phyloP scores from a whole-genome alignment of 2,113 vertebrate species.

The Eudyptes chrysolophus region DNA sequence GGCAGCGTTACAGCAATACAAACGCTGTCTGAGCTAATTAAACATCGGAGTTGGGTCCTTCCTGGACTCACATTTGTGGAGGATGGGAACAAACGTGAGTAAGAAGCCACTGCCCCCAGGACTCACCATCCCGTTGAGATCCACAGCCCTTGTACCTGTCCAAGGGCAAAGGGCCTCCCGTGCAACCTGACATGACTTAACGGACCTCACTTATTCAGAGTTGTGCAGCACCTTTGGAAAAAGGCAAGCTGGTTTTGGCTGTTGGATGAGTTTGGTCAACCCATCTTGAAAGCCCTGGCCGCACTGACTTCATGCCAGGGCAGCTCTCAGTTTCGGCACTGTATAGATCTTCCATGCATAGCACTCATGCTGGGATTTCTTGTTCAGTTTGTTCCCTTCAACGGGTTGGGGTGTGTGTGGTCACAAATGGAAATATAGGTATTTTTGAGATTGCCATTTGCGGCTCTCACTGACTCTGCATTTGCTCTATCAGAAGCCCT shows the following conservation, averaged over 20 bases:
- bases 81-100: accelerated
- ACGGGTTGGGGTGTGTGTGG: accelerated
- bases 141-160: neutral
- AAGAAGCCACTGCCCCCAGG: accelerated
- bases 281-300: neutral
- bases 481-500: neutral
- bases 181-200: neutral
- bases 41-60: neutral
- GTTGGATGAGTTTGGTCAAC: neutral
- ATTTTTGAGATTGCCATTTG: neutral
- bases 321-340: neutral
- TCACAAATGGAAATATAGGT: neutral
- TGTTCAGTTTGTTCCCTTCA: neutral
- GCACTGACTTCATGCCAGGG: neutral
- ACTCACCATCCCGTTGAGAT: neutral
- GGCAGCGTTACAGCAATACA: neutral
- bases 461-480: neutral
- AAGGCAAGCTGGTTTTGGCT: neutral
- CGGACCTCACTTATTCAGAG: neutral
- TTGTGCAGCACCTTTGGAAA: neutral
- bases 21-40: neutral
- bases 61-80: neutral
- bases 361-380: neutral
- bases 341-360: too few relatives aligned
- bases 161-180: neutral